Base-by-base conservation (phyloP, 1,140 invertebrate species). In the Drosophila rhopaloa region DNA sequence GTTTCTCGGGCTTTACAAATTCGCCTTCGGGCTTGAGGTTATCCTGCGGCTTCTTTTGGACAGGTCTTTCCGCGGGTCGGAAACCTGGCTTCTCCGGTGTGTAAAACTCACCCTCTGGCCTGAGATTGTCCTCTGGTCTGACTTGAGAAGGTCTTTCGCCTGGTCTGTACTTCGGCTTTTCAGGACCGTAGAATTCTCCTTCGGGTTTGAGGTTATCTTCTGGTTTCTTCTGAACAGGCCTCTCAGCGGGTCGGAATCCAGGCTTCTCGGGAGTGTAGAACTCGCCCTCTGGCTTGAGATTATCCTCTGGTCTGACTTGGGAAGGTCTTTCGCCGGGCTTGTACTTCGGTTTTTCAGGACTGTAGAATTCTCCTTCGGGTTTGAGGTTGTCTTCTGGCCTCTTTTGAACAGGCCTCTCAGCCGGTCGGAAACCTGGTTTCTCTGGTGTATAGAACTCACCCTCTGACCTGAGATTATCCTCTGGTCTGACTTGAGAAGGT, bases 141-240 rank as follows among this genome's bases (percentile, higher is more conserved):
- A 44, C 43, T 10, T 44, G 43, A 5, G 14, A 19, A 44, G 43
- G 43, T 44, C 43, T 44, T 10, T 44, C 43, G 1, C 43, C 43
- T 10, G 43, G 43, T 16, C 56, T 41, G 2, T 53, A 75, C 2
- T 56, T 50, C 3, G 47, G 58, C 14, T 70, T 75, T 0, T 75
- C 72, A 0, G 70, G 75, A 4, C 43, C 51, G 58, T 94, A 93
- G 79, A 79, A 94, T 81, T 95, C 94, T 32, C 95, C 95, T 76
- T 93, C 93, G 0, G 94, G 19, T 85, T 93, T 94, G 6, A 96
- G 85, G 92, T 96, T 95, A 77, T 96, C 95, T 72, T 94, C 92
- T 5, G 93, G 94, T 76, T 93, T 94, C 57, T 93, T 94, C 6
- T 93, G 94, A 27, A 91, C 92, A 10, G 81, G 94, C 44, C 94